Conservation (phyloP, 2,888 invertebrate genomes). For the Lamproptera curius region DNA sequence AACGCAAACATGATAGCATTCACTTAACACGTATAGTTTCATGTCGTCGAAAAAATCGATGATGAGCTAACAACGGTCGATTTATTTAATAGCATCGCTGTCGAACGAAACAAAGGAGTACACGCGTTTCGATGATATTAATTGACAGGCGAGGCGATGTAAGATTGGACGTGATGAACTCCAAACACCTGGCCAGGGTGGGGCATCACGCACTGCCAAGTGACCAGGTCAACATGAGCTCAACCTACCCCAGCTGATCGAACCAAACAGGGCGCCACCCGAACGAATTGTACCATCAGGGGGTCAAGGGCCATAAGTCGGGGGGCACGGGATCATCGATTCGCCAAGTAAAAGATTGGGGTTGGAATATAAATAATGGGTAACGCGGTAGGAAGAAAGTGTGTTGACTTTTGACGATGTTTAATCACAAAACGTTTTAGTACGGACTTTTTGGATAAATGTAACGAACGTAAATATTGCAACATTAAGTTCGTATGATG, state of each 20-base stretch:
- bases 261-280: not conserved
- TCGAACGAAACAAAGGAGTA: constrained; percentile 7
- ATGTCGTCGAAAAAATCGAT: not conserved
- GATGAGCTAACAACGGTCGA: not conserved
- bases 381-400: constrained; percentile 8
- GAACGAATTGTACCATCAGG: constrained; percentile 11
- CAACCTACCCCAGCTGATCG: not conserved
- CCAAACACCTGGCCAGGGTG: constrained; percentile 23
- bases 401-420: constrained; percentile 10
- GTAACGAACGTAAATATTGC: too few species aligned
- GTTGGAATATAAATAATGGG: constrained; percentile 20
- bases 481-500: too few species aligned
- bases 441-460: too few species aligned
- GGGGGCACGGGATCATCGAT: constrained; percentile 19
- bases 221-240: constrained; percentile 3
- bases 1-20: too few species aligned
- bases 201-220: constrained; percentile 20
- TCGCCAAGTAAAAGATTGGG: constrained; percentile 21
- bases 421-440: not conserved
- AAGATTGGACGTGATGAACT: constrained; percentile 25
- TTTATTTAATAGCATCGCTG: constrained; percentile 1
- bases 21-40: too few species aligned
- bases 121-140: constrained; percentile 14
- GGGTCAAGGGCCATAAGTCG: constrained; percentile 13
- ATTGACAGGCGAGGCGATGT: constrained; percentile 23